Evolutionary conservation across 2,888 invertebrate species (phyloP), one percentile per base, ranked within the genome.

Genomic region (Neoascia interrupta): DNA sequence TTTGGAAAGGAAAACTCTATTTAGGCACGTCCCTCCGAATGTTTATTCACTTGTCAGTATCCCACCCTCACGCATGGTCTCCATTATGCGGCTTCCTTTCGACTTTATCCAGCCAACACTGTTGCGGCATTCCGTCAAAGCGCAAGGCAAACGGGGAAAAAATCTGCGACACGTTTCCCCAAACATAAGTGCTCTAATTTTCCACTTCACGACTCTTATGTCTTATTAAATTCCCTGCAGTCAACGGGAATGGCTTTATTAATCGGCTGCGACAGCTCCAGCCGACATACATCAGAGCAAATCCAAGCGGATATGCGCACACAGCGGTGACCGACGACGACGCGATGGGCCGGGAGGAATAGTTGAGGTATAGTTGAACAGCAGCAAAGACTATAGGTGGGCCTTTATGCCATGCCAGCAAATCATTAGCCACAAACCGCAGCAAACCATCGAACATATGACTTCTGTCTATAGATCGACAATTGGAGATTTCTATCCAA

Each of bases 141-240:
- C n/a, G n/a, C n/a, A n/a, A n/a, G n/a, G 37, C 28, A 47, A 31
- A 49, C 10, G 34, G 47, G 3, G 36, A 34, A 45, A 51, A 36
- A 49, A 11, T 36, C 56, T 6, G 3, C 31, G n/a, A 63, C 75
- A 76, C 70, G 76, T 76, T 61, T 37, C 37, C 43, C 72, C 60
- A 72, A 72, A 72, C 79, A 72, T 11, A 36, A 15, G 19, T 79
- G 79, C 60, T 79, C 79, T 79, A 79, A 79, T 73, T 79, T 79
- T 79, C 79, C 73, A 73, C 73, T 79, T 79, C 79, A 79, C 79
- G 79, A 79, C 79, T 79, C 73, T 79, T 72, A 79, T 79, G 79
- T 79, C 79, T 79, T 79, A 79, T 79, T 73, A 79, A 79, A 79
- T 79, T 68, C 72, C 10, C 60, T 36, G 26, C 54, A 61, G 66